A percentile compares a stretch with the other conserved stretches of the same genome.
These are phyloP conservation scores for Halesus radiatus DNA, from an alignment of 1,140 invertebrate genomes.

Conservation along the genomic window DNA sequence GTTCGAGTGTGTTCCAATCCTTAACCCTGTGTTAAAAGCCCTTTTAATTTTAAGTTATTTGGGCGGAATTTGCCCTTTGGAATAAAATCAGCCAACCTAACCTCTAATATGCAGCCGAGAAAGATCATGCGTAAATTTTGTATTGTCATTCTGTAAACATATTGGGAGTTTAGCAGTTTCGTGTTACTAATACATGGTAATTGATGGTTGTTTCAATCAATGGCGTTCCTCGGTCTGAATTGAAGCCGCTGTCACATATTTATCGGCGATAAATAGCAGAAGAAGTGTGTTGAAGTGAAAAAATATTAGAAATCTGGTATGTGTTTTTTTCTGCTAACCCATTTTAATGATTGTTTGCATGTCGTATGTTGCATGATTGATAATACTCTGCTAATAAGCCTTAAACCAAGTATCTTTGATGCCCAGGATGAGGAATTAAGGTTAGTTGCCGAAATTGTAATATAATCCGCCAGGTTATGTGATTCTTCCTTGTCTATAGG, in stretches of 20 bases:
- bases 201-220: slow-evolving; percentile 19
- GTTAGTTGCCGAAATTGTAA: slow-evolving; percentile 18
- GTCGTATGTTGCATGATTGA: slow-evolving; percentile 23
- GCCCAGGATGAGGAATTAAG: neutral
- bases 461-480: slow-evolving; percentile 7
- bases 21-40: neutral
- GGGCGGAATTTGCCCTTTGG: neutral
- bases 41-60: neutral
- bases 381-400: neutral
- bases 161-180: slow-evolving; percentile 26
- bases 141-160: slow-evolving; percentile 43
- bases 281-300: slow-evolving; percentile 15
- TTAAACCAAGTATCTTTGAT: slow-evolving; percentile 6
- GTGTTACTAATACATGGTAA: slow-evolving; percentile 30
- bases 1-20: slow-evolving; percentile 5
- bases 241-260: slow-evolving; percentile 13
- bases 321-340: slow-evolving; percentile 24
- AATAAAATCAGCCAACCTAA: slow-evolving; percentile 13
- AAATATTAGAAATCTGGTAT: slow-evolving; percentile 26
- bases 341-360: slow-evolving; percentile 26
- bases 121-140: slow-evolving; percentile 34
- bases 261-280: slow-evolving; percentile 13
- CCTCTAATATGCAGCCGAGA: slow-evolving; percentile 12
- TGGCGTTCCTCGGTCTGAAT: slow-evolving; percentile 14
- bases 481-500: slow-evolving; percentile 8